A percentile compares a stretch with the other conserved stretches of the same genome.
These are phyloP conservation scores for Papilio polyxenes DNA, from an alignment of 1,140 invertebrate species.

Conservation along the genomic window DNA sequence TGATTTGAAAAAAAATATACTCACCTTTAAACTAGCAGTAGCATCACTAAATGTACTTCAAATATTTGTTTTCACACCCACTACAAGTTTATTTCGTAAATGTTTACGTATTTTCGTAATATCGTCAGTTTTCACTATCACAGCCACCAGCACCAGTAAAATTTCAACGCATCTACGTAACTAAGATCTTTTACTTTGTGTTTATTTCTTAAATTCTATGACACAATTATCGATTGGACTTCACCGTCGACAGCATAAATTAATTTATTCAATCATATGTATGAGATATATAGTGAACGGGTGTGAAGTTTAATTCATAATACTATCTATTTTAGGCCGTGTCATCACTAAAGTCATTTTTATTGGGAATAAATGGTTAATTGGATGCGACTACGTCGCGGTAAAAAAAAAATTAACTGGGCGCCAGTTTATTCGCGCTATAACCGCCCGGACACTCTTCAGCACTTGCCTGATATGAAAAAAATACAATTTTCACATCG, in stretches of 20 bases:
- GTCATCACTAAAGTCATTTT: constrained; percentile 48
- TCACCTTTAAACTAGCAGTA: constrained; percentile 21
- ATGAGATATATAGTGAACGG: constrained; percentile 3
- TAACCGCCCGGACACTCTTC: constrained; percentile 4
- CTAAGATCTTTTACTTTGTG: constrained; percentile 19
- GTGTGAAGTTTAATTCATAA: constrained; percentile 38
- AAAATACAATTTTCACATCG: constrained; percentile 1
- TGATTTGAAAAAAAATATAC: background rate
- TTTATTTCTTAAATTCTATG: constrained; percentile 35
- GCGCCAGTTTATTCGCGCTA: constrained; percentile 30
- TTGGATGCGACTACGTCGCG: constrained; percentile 37
- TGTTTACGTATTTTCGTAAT: constrained; percentile 32
- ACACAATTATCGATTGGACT: constrained; percentile 47
- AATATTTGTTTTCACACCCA: constrained; percentile 27
- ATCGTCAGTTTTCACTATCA: constrained; percentile 35
- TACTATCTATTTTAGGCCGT: constrained; percentile 42
- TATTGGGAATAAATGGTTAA: constrained; percentile 42
- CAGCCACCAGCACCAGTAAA: constrained; percentile 39
- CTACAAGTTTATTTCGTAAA: constrained; percentile 49
- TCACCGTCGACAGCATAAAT: constrained; percentile 34
- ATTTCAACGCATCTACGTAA: constrained; percentile 20
- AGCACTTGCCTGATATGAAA: constrained; percentile 21
- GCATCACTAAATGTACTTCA: constrained; percentile 1
- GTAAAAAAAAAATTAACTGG: constrained; percentile 28
- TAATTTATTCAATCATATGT: constrained; percentile 45